These are phyloP conservation scores for Stegodyphus dumicola DNA, from an alignment of 1,140 invertebrate species.

Conservation along the genomic window DNA sequence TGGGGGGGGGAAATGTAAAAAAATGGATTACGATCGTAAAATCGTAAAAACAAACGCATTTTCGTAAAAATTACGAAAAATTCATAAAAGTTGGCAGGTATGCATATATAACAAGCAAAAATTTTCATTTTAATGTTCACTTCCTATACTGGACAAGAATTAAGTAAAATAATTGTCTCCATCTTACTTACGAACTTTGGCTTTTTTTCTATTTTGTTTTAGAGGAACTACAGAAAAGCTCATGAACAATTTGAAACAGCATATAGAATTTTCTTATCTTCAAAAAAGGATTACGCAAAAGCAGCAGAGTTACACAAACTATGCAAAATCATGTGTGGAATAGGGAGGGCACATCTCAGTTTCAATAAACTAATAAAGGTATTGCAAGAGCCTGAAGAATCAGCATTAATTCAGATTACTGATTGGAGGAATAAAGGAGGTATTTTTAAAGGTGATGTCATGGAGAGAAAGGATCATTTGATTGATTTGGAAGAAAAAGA, in stretches of 20 bases:
- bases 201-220: too few relatives aligned
- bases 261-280: slow-evolving; percentile 3
- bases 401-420: neutral
- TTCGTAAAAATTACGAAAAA: too few relatives aligned
- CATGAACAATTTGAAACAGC: slow-evolving; percentile 10
- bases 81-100: too few relatives aligned
- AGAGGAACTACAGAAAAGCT: slow-evolving; percentile 11
- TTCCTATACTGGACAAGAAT: too few relatives aligned
- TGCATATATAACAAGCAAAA: too few relatives aligned
- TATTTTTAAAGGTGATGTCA: neutral
- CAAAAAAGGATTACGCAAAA: neutral
- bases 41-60: too few relatives aligned
- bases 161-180: too few relatives aligned
- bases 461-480: neutral
- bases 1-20: too few relatives aligned
- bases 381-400: neutral
- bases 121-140: too few relatives aligned
- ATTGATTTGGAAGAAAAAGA: slow-evolving; percentile 15
- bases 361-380: neutral
- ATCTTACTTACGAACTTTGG: too few relatives aligned
- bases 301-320: neutral
- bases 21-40: too few relatives aligned
- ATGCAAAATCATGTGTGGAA: slow-evolving; percentile 13
- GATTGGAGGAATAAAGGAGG: slow-evolving; percentile 4
- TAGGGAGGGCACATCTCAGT: slow-evolving; percentile 12